These are phyloP conservation scores for Ptycholaimellus sp. DNA, from an alignment of 2,888 invertebrate species.

Conservation along the genomic window DNA sequence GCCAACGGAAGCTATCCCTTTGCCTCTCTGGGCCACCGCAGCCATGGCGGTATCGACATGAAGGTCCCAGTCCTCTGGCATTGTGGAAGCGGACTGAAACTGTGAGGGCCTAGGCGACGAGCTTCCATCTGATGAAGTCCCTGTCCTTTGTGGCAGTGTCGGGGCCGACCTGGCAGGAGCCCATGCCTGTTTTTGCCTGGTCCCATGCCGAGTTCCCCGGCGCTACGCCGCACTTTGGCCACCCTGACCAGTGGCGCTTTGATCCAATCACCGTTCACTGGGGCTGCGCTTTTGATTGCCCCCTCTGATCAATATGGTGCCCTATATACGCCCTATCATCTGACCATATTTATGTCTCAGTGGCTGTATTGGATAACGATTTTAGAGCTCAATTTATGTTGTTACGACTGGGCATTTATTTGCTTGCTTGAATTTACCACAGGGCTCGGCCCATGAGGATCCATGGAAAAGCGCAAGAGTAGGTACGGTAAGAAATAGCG, in stretches of 20 bases:
- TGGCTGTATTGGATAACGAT: too few species aligned
- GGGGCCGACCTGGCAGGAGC: constrained; percentile 37
- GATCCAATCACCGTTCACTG: constrained; percentile 28
- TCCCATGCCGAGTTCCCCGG: constrained; percentile 40
- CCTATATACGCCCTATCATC: too few species aligned
- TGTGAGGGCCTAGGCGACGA: constrained; percentile 15
- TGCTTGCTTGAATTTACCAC: too few species aligned
- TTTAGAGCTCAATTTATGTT: too few species aligned
- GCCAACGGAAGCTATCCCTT: constrained; percentile 42
- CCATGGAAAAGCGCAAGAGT: too few species aligned
- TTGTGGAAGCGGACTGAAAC: not conserved
- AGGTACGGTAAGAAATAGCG: too few species aligned
- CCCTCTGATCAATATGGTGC: too few species aligned
- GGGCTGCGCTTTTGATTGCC: too few species aligned
- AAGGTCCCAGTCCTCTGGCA: constrained; percentile 32
- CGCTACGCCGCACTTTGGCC: constrained; percentile 40
- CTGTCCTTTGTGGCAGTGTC: constrained; percentile 37
- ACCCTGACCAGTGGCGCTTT: constrained; percentile 48
- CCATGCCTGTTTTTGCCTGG: constrained; percentile 49
- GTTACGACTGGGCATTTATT: too few species aligned
- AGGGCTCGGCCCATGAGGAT: too few species aligned
- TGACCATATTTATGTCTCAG: too few species aligned
- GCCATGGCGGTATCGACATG: constrained; percentile 44
- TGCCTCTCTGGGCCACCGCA: constrained; percentile 40
- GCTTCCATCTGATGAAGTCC: constrained; percentile 12